Evolutionary conservation across 2,797 vertebrate species (phyloP), one percentile per base, ranked within the genome.

Genomic region (Sebastes minor): DNA sequence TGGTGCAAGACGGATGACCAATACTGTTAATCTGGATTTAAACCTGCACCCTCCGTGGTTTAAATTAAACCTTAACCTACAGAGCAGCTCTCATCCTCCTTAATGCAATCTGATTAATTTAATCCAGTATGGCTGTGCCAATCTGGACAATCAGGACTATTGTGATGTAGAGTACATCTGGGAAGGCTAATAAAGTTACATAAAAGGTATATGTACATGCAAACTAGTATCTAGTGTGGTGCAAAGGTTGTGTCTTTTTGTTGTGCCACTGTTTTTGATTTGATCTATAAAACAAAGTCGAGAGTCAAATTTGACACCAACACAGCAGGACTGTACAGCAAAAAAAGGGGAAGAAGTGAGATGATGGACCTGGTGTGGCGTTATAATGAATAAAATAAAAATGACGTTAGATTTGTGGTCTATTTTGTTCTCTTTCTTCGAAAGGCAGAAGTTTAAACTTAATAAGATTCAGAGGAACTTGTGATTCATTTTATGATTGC

Each of bases 71-170:
- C 74, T 63, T 30, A 70, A 83, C 69, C 68, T 87, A 89, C 74
- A 75, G 82, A 86, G 25, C 73, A 13, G 38, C 72, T 72, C 22
- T 84, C 80, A 91, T 88, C 85, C 68, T 55, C 30, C 56, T 77
- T 72, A 76, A 77, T 78, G 68, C 79, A 78, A 85, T 86, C 79
- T 86, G 84, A 86, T 91, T 86, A 74, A 76, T 80, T 73, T 78
- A 86, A 86, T 77, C 80, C 78, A 82, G 53, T 35, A 66, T 63
- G 46, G 4, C 30, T 33, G 12, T 25, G 27, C 23, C 57, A 72
- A 56, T 82, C 63, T 46, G 59, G 62, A 70, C 60, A 88, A 63
- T 80, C 74, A 38, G 38, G 56, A 53, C 59, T 28, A 18, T 71
- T 64, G 69, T 78, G 53, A 80, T 66, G 53, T 33, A 27, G 25